Percentiles rank a stretch among this genome's conserved stretches.
Conservation (phyloP, 1,140 invertebrate species). For the Protaetia brevitarsis region DNA sequence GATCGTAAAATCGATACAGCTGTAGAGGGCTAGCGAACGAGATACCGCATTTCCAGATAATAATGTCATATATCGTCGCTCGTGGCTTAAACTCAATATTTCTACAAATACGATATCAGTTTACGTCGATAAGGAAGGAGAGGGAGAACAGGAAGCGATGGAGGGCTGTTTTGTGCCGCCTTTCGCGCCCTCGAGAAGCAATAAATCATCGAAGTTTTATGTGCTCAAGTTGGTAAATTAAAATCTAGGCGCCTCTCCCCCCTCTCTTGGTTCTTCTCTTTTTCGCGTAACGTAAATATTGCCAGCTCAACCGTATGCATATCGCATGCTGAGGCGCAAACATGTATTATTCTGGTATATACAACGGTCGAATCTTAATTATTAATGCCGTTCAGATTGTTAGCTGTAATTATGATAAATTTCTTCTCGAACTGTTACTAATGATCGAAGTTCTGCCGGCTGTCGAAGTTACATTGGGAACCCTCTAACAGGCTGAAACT, state of each 20-base stretch:
- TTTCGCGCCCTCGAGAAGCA: background rate
- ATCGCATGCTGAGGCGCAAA: too few species aligned
- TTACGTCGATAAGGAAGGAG: background rate
- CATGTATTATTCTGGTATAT: background rate
- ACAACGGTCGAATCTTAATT: background rate
- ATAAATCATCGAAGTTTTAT: conserved; percentile 17
- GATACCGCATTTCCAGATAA: conserved; percentile 13
- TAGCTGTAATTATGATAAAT: background rate
- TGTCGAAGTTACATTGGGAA: background rate
- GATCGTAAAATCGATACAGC: conserved; percentile 6
- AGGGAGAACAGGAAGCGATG: background rate
- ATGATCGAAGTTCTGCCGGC: background rate
- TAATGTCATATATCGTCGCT: conserved; percentile 14
- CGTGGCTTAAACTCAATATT: conserved; percentile 14
- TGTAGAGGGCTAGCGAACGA: background rate
- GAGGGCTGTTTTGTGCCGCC: background rate
- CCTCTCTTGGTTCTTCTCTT: background rate
- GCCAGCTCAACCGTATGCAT: background rate
- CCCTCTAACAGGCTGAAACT: background rate
- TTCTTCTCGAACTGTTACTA: background rate
- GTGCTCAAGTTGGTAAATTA: conserved; percentile 18
- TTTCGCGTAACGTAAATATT: background rate
- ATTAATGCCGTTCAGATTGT: background rate
- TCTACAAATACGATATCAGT: conserved; percentile 18
- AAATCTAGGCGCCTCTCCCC: too few species aligned